These are phyloP conservation scores for Allobates femoralis DNA, from an alignment of 2,797 vertebrate genomes.

Conservation along the genomic window DNA sequence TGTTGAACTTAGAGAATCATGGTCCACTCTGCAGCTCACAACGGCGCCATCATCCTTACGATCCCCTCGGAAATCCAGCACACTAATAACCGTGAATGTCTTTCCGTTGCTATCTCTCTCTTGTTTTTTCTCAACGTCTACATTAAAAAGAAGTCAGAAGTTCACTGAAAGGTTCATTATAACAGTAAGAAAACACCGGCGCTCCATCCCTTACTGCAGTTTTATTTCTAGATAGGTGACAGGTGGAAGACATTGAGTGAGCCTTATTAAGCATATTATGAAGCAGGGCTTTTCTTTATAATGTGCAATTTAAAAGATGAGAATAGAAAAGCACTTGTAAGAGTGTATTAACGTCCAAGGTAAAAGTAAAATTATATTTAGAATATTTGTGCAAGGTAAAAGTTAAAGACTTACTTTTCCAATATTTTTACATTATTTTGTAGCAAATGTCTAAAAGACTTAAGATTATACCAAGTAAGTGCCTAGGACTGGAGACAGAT, in stretches of 20 bases:
- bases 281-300: not conserved
- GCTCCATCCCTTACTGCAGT: not conserved
- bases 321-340: not conserved
- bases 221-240: slow-evolving; percentile 6
- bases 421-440: not conserved
- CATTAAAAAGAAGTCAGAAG: slow-evolving; percentile 47
- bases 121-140: slow-evolving; percentile 83
- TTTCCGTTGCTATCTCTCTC: slow-evolving; percentile 90
- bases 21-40: slow-evolving; percentile 94
- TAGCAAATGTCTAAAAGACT: not conserved
- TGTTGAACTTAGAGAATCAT: slow-evolving; percentile 88
- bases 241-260: not conserved
- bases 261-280: slow-evolving; percentile 4
- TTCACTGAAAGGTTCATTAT: slow-evolving; percentile 28
- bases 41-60: slow-evolving; percentile 89
- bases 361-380: not conserved
- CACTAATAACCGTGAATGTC: slow-evolving; percentile 92
- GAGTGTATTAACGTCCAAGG: not conserved
- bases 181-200: not conserved
- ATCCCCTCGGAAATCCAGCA: slow-evolving; percentile 89
- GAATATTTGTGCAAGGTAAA: no score
- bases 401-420: no score
- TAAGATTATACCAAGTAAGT: not conserved
- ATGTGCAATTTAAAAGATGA: not conserved
- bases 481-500: not conserved